phyloP scores from a whole-genome alignment of 2,888 invertebrate genomes.

The Lycaena phlaeas region DNA sequence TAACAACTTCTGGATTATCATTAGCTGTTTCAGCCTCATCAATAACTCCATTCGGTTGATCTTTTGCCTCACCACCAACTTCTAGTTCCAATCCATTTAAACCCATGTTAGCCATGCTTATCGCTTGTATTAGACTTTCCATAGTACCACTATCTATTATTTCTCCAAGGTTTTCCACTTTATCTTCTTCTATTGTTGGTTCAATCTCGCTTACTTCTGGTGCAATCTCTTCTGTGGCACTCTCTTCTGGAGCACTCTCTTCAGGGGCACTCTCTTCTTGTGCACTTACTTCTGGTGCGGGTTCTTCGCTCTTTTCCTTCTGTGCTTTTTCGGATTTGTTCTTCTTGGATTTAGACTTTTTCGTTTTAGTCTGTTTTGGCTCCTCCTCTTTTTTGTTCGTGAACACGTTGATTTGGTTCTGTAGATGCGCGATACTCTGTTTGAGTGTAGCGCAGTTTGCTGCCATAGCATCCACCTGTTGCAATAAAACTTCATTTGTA shows the following conservation, averaged over 20 bases:
- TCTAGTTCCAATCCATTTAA: conserved; percentile 43
- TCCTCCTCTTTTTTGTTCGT: conserved; percentile 46
- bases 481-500: no score
- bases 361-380: conserved; percentile 46
- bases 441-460: conserved; percentile 74
- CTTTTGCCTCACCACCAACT: conserved; percentile 30
- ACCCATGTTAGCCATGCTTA: conserved; percentile 46
- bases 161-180: conserved; percentile 22
- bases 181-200: conserved; percentile 18
- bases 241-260: not conserved
- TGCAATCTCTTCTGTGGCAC: not conserved
- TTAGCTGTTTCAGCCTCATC: conserved; percentile 15
- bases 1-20: not conserved
- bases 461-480: conserved; percentile 73
- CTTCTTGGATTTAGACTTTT: conserved; percentile 58
- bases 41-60: conserved; percentile 17
- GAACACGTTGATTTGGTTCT: conserved; percentile 68
- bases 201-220: conserved; percentile 14
- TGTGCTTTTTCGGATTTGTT: conserved; percentile 36
- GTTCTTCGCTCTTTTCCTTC: conserved; percentile 30
- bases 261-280: conserved; percentile 10
- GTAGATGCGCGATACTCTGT: conserved; percentile 73
- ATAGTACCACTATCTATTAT: conserved; percentile 43
- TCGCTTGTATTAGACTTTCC: conserved; percentile 48
- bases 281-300: conserved; percentile 15